Conservation (phyloP, 1,140 invertebrate genomes). For the Drosophila mojavensis region DNA sequence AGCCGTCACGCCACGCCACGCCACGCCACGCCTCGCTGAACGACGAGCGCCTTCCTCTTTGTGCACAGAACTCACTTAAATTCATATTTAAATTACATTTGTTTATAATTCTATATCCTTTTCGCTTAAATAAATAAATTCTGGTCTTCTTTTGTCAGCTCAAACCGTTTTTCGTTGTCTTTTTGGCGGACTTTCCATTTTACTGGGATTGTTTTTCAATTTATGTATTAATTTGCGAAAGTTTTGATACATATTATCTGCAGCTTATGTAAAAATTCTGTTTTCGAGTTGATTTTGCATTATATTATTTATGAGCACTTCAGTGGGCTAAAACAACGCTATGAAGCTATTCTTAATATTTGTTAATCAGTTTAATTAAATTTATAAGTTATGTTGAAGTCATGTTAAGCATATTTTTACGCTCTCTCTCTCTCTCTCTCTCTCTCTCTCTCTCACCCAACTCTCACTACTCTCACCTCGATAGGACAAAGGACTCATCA, state of each 20-base stretch:
- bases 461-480: constrained; percentile 4
- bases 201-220: constrained; percentile 25
- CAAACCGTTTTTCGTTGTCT: constrained; percentile 11
- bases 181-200: constrained; percentile 40
- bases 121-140: background rate
- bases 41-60: constrained; percentile 42
- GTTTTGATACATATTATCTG: constrained; percentile 43
- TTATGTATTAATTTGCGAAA: constrained; percentile 59
- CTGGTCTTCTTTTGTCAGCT: constrained; percentile 44
- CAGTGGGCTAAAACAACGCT: no score
- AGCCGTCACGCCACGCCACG: no score
- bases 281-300: no score
- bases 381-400: no score
- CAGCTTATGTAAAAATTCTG: background rate
- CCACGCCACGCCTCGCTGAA: no score
- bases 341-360: no score
- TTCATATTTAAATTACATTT: constrained; percentile 79
- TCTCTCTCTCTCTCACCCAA: no score
- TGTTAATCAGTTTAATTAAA: no score
- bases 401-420: no score
- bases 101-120: constrained; percentile 45
- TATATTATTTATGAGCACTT: no score
- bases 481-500: constrained; percentile 25
- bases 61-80: constrained; percentile 64
- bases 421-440: no score